Evolutionary conservation across 2,113 vertebrate genomes (phyloP), one percentile per base, ranked within the genome.

Genomic region (Tetrao urogallus): DNA sequence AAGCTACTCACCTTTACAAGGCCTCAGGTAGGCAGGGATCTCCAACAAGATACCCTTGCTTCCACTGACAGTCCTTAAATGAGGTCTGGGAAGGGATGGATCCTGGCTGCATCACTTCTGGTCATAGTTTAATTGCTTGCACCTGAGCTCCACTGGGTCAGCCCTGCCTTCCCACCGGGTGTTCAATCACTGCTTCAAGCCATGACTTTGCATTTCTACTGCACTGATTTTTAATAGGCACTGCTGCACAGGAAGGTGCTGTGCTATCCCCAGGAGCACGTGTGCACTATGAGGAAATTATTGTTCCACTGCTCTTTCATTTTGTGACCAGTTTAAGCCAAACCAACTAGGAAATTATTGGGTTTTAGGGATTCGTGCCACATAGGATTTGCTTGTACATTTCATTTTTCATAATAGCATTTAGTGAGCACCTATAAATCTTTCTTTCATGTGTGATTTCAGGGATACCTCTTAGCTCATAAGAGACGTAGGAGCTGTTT

Each of bases 151-250:
- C 25, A 2, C 27, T 54, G 52, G 52, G 52, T 8, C 15, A 27
- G 27, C 52, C 22, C 25, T 28, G 14, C 52, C 52, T 54, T 54
- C 52, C 25, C 52, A 54, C 52, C 52, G 16, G 52, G 25, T 28
- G 25, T 27, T 54, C 52, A 27, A 13, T 54, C 27, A 27, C 52
- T 28, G 52, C 52, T 54, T 28, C 27, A 54, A 15, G 52, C 13
- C 27, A 16, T 10, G 27, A 54, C 52, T 28, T 54, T 15, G 52
- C 52, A 16, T 54, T 54, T 54, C 52, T 28, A 28, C 52, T 54
- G 15, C 27, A 54, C 14, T 28, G 52, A 66, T 89, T 95, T 82
- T 89, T 58, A 81, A 71, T n/a, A n/a, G 19, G 52, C 25, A 25
- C 10, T 71, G 88, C 58, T 60, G 10, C 25, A 56, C 10, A 60